Evolutionary conservation across 2,888 invertebrate species (phyloP).

Genomic region (Leptinotarsa haldemani): DNA sequence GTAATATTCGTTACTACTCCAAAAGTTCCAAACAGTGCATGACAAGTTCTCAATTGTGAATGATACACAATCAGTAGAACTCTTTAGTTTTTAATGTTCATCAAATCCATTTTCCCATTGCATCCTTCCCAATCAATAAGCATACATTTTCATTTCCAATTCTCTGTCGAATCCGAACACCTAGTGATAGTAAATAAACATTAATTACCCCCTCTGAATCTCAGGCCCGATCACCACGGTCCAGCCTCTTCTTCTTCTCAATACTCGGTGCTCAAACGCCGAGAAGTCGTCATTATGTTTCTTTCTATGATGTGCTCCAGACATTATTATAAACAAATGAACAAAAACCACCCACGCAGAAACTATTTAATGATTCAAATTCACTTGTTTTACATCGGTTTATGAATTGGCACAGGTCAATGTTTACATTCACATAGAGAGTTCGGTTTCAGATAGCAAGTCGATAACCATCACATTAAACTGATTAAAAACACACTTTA

Average conservation of each 20-base stretch:
- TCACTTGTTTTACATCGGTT: slow-evolving; percentile 26
- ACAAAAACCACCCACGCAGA: slow-evolving; percentile 15
- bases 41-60: too few relatives aligned
- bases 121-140: too few relatives aligned
- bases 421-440: slow-evolving; percentile 28
- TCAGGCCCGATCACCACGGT: slow-evolving; percentile 81
- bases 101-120: too few relatives aligned
- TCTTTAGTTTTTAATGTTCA: too few relatives aligned
- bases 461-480: slow-evolving; percentile 15
- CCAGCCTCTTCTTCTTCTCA: slow-evolving; percentile 77
- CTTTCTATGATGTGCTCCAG: slow-evolving; percentile 36
- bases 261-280: slow-evolving; percentile 60
- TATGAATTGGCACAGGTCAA: slow-evolving; percentile 27
- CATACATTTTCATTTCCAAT: too few relatives aligned
- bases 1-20: too few relatives aligned
- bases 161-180: too few relatives aligned
- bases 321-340: slow-evolving; percentile 25
- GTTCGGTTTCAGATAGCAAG: slow-evolving; percentile 22
- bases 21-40: too few relatives aligned
- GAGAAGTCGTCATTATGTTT: slow-evolving; percentile 57
- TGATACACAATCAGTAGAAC: too few relatives aligned
- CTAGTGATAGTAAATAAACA: neutral
- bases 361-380: neutral
- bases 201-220: slow-evolving; percentile 70
- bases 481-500: slow-evolving; percentile 7